These are phyloP conservation scores for Typhlichthys eigenmanni DNA, from an alignment of 2,797 vertebrate species.

Conservation along the genomic window DNA sequence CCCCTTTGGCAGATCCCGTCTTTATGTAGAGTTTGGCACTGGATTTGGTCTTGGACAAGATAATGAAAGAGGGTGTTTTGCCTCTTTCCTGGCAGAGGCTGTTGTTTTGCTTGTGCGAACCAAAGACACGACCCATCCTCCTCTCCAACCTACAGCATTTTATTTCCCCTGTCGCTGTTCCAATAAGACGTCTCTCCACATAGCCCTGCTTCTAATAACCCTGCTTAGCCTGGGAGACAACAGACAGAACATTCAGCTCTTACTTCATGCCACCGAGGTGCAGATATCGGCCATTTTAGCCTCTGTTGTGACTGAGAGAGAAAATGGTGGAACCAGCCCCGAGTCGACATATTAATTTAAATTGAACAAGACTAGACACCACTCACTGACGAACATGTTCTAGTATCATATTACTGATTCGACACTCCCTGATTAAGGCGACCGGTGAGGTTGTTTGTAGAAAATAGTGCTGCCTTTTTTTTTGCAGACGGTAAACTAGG, in stretches of 20 bases:
- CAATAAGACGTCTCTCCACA: conserved; percentile 62
- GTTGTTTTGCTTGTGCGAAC: conserved; percentile 49
- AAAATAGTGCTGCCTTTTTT: conserved; percentile 79
- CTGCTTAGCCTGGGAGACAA: conserved; percentile 56
- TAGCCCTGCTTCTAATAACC: conserved; percentile 61
- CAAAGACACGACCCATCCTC: conserved; percentile 49
- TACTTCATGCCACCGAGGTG: background rate
- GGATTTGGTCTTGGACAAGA: conserved; percentile 46
- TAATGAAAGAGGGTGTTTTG: conserved; percentile 56
- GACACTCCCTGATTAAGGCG: conserved; percentile 80
- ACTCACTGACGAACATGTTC: conserved; percentile 66
- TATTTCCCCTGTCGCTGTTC: conserved; percentile 68
- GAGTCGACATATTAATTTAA: conserved; percentile 31
- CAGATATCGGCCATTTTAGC: conserved; percentile 19
- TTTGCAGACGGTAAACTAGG: conserved; percentile 78
- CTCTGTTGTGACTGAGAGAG: conserved; percentile 15
- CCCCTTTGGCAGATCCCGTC: conserved; percentile 21
- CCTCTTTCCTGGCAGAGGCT: conserved; percentile 43
- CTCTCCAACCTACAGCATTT: conserved; percentile 48
- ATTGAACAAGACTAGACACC: conserved; percentile 58
- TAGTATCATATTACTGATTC: conserved; percentile 70
- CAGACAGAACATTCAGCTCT: conserved; percentile 25
- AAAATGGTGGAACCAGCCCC: conserved; percentile 42
- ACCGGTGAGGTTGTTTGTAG: conserved; percentile 78
- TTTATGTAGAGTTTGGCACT: conserved; percentile 42